Evolutionary conservation across 2,888 invertebrate species (phyloP).

Genomic region (Protonemura montana): DNA sequence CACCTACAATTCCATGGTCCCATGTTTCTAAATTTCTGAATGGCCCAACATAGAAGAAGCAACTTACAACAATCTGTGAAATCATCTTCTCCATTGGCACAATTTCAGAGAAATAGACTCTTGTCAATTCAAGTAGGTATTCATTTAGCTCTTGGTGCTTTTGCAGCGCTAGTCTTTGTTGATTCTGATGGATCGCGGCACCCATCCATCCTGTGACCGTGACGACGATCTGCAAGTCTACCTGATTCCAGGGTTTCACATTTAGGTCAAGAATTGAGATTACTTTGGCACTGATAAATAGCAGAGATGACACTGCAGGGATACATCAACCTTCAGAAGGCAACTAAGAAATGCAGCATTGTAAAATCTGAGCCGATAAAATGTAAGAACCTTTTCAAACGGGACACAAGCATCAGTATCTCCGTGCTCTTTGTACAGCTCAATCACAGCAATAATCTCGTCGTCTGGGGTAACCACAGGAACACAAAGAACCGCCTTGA

Average conservation of each 20-base stretch:
- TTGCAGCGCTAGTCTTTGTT: conserved; percentile 56
- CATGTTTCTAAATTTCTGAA: too few species aligned
- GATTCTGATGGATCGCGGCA: conserved; percentile 61
- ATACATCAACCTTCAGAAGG: too few species aligned
- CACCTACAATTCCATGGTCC: too few species aligned
- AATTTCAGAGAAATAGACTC: conserved; percentile 52
- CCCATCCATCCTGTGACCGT: conserved; percentile 62
- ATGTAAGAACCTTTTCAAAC: conserved; percentile 57
- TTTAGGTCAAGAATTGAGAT: too few species aligned
- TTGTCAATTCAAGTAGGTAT: conserved; percentile 57
- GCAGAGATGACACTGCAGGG: too few species aligned
- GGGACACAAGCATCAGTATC: conserved; percentile 51
- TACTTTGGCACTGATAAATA: too few species aligned
- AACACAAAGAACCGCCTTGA: conserved; percentile 67
- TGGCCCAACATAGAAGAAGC: too few species aligned
- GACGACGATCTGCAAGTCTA: conserved; percentile 51
- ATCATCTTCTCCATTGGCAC: conserved; percentile 64
- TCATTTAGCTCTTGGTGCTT: conserved; percentile 59
- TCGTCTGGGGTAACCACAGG: conserved; percentile 68
- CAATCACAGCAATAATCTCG: conserved; percentile 67
- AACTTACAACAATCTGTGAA: conserved; percentile 66
- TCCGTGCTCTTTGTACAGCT: conserved; percentile 63
- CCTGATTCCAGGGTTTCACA: too few species aligned
- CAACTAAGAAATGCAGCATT: too few species aligned
- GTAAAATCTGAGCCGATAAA: too few species aligned